Evolutionary conservation across 2,113 vertebrate genomes (phyloP), one percentile per base, ranked within the genome.

Genomic region (Malurus elegans): DNA sequence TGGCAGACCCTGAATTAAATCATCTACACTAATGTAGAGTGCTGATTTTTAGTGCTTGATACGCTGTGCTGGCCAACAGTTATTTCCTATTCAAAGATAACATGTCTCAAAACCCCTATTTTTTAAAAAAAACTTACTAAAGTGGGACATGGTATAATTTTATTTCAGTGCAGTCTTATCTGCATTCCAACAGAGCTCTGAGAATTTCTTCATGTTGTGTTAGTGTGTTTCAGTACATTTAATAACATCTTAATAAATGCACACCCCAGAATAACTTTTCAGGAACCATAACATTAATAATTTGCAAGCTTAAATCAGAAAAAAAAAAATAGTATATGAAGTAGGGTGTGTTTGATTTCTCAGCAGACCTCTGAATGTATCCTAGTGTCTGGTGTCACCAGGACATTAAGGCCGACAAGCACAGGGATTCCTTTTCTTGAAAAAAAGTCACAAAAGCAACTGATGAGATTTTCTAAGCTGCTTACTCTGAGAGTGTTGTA

Each of bases 161-260:
- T 85, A 90, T 92, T 95, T 92, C 78, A 25, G 42, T 58, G 24
- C 38, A n/a, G 66, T 58, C 85, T 96, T 95, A 96, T 92, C 94
- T 95, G 44, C 88, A 90, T 93, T 86, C 85, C 18, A 4, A 62
- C 90, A 95, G 93, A 95, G 66, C 79, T 80, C 50, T 3, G 20
- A 90, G 69, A 90, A 90, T 91, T 96, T 84, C 86, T 95, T 93
- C 87, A 88, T 86, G 67, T 66, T 86, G 54, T 66, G 50, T 96
- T 94, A 95, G 50, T 81, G 61, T 91, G 81, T 82, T 95, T 93
- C 71, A 73, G 74, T 83, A 79, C 26, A 56, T 94, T 95, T 95
- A 94, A 92, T 88, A 90, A 13, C 23, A 74, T 82, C 85, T 82
- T 93, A 91, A 88, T 88, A 90, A 91, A 70, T 16, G 38, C 56